Evolutionary conservation across 2,888 invertebrate genomes (phyloP).

Genomic region (Limulus polyphemus): DNA sequence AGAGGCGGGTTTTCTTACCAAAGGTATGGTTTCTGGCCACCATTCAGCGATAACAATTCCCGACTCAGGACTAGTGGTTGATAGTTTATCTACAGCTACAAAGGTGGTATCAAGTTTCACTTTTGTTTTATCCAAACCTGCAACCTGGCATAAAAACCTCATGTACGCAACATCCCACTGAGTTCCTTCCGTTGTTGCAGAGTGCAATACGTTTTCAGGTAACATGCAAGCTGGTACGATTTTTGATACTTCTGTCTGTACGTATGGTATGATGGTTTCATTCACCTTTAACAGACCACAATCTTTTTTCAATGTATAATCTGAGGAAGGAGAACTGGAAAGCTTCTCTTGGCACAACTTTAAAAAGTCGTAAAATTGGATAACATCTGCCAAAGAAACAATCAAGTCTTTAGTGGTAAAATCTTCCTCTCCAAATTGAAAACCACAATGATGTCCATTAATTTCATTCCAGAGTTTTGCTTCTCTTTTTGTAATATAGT

Average conservation of each 20-base stretch:
- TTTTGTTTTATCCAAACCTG: slow-evolving; percentile 44
- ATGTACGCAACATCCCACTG: slow-evolving; percentile 87
- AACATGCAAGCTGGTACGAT: slow-evolving; percentile 15
- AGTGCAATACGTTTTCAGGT: slow-evolving; percentile 3
- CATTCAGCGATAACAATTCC: slow-evolving; percentile 11
- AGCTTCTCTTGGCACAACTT: slow-evolving; percentile 50
- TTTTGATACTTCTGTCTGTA: slow-evolving; percentile 16
- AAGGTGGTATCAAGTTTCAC: slow-evolving; percentile 7
- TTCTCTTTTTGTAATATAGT: slow-evolving; percentile 82
- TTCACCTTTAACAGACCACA: slow-evolving; percentile 16
- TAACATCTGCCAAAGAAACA: slow-evolving; percentile 72
- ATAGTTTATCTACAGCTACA: slow-evolving; percentile 12
- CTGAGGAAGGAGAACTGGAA: slow-evolving; percentile 38
- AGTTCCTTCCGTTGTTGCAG: slow-evolving; percentile 30
- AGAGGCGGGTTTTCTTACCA: too few relatives aligned
- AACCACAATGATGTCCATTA: slow-evolving; percentile 80
- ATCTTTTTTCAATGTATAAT: slow-evolving; percentile 8
- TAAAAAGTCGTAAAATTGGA: slow-evolving; percentile 74
- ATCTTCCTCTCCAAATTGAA: slow-evolving; percentile 71
- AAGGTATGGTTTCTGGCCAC: slow-evolving; percentile 9
- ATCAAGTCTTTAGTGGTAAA: slow-evolving; percentile 82
- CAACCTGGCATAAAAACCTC: slow-evolving; percentile 88
- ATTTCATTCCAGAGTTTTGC: slow-evolving; percentile 81
- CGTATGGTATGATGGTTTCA: slow-evolving; percentile 13
- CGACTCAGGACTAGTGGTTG: slow-evolving; percentile 8